Percentiles rank a stretch among this genome's conserved stretches.
Conservation (phyloP, 1,140 invertebrate genomes). For the Tribolium castaneum region DNA sequence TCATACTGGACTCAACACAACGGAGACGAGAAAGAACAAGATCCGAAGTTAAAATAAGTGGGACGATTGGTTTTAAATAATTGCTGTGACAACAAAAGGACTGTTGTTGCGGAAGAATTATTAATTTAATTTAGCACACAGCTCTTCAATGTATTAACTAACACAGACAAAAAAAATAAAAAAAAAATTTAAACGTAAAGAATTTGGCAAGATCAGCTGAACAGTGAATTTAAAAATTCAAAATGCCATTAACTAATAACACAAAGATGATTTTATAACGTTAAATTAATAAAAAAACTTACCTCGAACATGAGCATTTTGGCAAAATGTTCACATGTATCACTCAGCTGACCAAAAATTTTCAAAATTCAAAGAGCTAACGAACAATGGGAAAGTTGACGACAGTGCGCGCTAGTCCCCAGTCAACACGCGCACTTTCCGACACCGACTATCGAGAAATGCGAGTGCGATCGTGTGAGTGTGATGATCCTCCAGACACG, state of each 20-base stretch:
- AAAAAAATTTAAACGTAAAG: too few relatives aligned
- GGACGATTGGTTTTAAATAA: conserved; percentile 23
- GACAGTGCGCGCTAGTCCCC: neutral
- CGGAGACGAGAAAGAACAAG: conserved; percentile 29
- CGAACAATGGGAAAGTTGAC: neutral
- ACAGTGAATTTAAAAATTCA: too few relatives aligned
- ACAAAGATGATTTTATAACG: too few relatives aligned
- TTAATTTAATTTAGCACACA: neutral
- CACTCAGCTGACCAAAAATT: neutral
- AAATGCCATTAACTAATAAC: too few relatives aligned
- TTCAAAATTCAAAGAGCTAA: neutral
- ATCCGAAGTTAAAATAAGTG: conserved; percentile 13
- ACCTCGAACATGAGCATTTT: conserved; percentile 39
- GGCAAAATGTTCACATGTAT: neutral
- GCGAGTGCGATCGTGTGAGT: conserved; percentile 16
- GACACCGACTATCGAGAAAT: conserved; percentile 33
- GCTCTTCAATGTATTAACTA: too few relatives aligned
- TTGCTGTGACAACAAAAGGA: neutral
- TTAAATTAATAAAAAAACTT: conserved; percentile 1
- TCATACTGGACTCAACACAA: conserved; percentile 27
- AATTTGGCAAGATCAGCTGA: too few relatives aligned
- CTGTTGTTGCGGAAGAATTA: neutral
- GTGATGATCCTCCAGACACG: conserved; percentile 40
- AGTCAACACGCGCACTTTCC: conserved; percentile 29
- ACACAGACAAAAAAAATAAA: too few relatives aligned